Evolutionary conservation across 2,797 vertebrate species (phyloP), one percentile per base, ranked within the genome.

Genomic region (Siniperca undulata): DNA sequence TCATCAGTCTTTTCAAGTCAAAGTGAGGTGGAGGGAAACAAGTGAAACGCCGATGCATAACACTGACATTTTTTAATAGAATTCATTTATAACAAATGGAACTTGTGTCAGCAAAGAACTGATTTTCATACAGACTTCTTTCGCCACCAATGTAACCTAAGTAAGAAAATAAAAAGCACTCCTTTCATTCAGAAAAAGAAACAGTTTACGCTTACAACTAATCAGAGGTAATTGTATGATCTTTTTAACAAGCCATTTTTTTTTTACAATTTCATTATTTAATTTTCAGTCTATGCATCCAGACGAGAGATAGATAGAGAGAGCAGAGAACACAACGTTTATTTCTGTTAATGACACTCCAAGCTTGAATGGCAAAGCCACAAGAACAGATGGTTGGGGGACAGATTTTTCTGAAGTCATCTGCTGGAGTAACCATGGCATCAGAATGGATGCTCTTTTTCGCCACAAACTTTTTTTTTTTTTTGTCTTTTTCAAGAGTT

Each of bases 81-180:
- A 99, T 99, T 99, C 97, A 99, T 99, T 98, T 99, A 98, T 99
- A 99, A 99, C 98, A 99, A 99, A 99, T 98, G 98, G 98, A 99
- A 98, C 97, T 98, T 97, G 97, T 97, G 98, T 99, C 98, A 99
- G 98, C 97, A 99, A 98, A 98, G 96, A 98, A 98, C 97, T 97
- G 97, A 97, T 97, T 98, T 97, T 97, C 97, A 97, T 98, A 99
- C 98, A 98, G 97, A 99, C 97, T 96, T 97, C 97, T 97, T 98
- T 97, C 95, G 97, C 97, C 98, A 99, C 97, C 98, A 98, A 97
- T 97, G 96, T 97, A 98, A 99, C 97, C 95, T 97, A 99, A 97
- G 98, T 99, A 99, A 97, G 98, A 99, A 99, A 99, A 99, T 99
- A 99, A 99, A 99, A 98, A 99, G 97, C 97, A 99, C 98, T 97